Conservation (phyloP, 2,113 vertebrate species). For the Colius striatus region DNA sequence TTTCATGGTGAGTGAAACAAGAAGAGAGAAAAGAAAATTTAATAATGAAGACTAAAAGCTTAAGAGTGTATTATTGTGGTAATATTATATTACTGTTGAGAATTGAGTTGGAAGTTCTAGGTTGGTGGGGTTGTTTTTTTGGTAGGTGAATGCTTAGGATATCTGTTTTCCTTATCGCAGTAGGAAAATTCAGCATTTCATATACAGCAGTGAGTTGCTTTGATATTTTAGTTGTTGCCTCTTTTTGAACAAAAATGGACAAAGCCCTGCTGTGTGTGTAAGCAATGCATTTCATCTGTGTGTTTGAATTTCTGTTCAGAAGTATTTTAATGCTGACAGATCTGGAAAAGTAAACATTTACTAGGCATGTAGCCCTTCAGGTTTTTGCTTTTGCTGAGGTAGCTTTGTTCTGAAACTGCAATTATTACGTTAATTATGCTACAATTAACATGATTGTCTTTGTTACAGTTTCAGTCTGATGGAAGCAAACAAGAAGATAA, state of each 20-base stretch:
- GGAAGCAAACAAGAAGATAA: conserved; percentile 83
- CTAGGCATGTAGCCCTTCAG: neutral
- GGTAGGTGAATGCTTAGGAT: neutral
- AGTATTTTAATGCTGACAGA: neutral
- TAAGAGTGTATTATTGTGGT: neutral
- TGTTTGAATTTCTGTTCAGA: neutral
- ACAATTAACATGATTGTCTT: neutral
- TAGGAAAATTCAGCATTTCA: neutral
- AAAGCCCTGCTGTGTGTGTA: neutral
- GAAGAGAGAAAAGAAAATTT: neutral
- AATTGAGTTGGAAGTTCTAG: neutral
- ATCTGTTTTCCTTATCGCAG: neutral
- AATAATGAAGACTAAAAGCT: neutral
- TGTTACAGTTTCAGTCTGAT: conserved; percentile 83
- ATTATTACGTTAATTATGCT: neutral
- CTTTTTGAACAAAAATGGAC: neutral
- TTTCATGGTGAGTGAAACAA: neutral
- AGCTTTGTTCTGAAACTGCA: neutral
- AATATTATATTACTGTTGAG: neutral
- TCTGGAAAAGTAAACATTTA: neutral
- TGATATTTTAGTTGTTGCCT: neutral
- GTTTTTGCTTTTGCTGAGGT: conserved; percentile 16
- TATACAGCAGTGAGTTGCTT: neutral
- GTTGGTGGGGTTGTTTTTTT: neutral
- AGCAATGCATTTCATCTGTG: neutral